Evolutionary conservation across 2,888 invertebrate genomes (phyloP).

Genomic region (Selenia dentaria): DNA sequence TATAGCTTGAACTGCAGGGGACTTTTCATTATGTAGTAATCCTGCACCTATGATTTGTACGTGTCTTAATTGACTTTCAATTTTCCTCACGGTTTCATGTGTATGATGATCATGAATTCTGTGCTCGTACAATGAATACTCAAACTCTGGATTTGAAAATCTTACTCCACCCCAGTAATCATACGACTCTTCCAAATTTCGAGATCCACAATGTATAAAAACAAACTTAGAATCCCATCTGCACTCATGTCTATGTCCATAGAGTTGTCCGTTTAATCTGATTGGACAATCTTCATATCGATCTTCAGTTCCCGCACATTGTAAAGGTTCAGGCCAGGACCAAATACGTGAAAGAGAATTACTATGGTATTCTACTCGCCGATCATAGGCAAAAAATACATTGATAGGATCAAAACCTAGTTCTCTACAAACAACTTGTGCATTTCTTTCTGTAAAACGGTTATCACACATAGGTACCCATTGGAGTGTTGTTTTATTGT

Average conservation of each 20-base stretch:
- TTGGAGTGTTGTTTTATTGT: conserved; percentile 96
- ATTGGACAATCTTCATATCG: conserved; percentile 93
- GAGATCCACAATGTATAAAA: conserved; percentile 94
- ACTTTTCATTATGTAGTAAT: conserved; percentile 97
- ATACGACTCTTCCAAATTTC: conserved; percentile 86
- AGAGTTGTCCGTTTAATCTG: conserved; percentile 94
- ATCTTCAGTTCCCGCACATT: conserved; percentile 91
- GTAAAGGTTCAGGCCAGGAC: conserved; percentile 97
- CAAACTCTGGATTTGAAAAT: conserved; percentile 95
- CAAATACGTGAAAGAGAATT: conserved; percentile 94
- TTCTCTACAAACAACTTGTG: conserved; percentile 97
- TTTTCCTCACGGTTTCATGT: conserved; percentile 87
- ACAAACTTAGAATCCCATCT: conserved; percentile 96
- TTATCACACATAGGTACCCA: conserved; percentile 99
- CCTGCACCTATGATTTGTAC: conserved; percentile 97
- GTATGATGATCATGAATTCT: conserved; percentile 92
- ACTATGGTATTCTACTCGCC: conserved; percentile 94
- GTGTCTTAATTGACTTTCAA: conserved; percentile 91
- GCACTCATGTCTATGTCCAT: conserved; percentile 93
- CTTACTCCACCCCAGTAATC: conserved; percentile 99
- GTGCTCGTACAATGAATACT: conserved; percentile 92
- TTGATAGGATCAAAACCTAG: conserved; percentile 95
- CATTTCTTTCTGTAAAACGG: conserved; percentile 97
- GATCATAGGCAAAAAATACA: conserved; percentile 93
- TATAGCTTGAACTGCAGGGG: conserved; percentile 95